Conservation (phyloP, 2,113 vertebrate species). For the Phaethon lepturus region DNA sequence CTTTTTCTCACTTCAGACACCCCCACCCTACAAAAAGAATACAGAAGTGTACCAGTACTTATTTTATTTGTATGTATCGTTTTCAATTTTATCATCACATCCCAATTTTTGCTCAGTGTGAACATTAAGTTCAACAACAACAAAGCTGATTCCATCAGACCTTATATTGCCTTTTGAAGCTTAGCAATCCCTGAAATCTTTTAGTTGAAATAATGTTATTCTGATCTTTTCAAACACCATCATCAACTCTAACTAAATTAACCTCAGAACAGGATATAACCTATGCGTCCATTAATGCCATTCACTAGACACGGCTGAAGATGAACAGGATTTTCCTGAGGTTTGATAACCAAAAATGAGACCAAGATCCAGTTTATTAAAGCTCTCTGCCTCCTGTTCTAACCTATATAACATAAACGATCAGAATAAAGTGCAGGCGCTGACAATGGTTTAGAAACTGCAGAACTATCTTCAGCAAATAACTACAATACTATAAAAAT, state of each 20-base stretch:
- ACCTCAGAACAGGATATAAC: background rate
- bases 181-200: background rate
- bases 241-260: background rate
- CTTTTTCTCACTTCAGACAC: background rate
- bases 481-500: background rate
- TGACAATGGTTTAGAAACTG: background rate
- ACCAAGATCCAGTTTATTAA: background rate
- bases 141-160: background rate
- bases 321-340: background rate
- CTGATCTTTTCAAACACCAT: background rate
- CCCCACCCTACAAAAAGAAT: background rate
- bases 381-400: background rate
- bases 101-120: background rate
- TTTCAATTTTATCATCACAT: background rate
- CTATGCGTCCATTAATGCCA: background rate
- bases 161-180: background rate
- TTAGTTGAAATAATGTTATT: background rate
- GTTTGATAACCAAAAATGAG: background rate
- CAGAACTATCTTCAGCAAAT: background rate
- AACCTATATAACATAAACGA: background rate
- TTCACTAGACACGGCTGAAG: background rate
- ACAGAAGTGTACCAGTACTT: background rate
- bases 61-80: background rate
- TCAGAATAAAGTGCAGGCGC: background rate
- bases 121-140: background rate